Evolutionary conservation across 2,797 vertebrate species (phyloP), one percentile per base, ranked within the genome.

Genomic region (Sebastes cheni): DNA sequence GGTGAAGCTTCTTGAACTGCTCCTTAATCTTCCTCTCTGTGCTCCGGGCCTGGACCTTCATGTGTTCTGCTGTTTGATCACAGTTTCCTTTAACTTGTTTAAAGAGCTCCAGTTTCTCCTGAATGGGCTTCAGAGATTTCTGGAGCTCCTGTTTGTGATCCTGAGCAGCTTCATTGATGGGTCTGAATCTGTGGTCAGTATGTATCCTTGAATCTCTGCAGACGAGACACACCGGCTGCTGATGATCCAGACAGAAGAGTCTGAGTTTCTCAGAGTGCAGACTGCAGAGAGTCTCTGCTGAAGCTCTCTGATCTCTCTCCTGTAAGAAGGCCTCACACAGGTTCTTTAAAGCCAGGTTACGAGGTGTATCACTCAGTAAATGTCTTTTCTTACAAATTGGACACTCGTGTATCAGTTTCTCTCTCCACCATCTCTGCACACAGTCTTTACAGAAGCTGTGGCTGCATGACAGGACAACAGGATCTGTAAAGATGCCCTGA

Each of bases 381-480:
- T 12, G 11, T 36, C 34, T 36, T 12, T 12, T 3, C 34, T 36
- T 66, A 42, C 71, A 79, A 4, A 46, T 0, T 18, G 76, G 76
- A 79, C 75, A 83, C 8, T 75, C 0, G 0, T 11, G 1, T 22
- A 2, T 39, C 2, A 0, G 34, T 20, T 32, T 74, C 14, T 8
- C 14, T 4, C 2, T 73, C 80, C 80, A 82, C 72, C 77, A 82
- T 1, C 0, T 56, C 55, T 67, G 14, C 42, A 86, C 3, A 50
- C 73, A 80, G 25, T n/a, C 8, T 76, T 64, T 56, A 66, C 76
- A 85, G 60, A 85, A 68, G 59, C 76, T 85, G 76, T 86, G 76
- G 52, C 72, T 82, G 3, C 80, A 86, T 1, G 61, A 25, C 22
- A 79, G 56, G 0, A 82, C 2, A 18, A 80, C 46, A 8, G 80